Base-by-base conservation (phyloP, 2,797 vertebrate species). In the Microcaecilia unicolor region DNA sequence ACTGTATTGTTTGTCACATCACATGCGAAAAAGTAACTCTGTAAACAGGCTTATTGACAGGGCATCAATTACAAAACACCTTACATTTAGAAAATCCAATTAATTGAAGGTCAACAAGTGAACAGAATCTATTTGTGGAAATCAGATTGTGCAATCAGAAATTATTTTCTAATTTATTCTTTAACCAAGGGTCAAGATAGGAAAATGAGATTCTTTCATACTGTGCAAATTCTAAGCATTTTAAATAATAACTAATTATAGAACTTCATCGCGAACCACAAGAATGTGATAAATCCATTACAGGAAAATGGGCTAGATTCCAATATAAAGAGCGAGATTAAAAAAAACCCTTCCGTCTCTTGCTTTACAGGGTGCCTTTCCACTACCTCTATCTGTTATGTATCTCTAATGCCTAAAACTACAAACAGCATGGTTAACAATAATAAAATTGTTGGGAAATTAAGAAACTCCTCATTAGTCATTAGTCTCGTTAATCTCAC, bases 131-230 rank as follows among this genome's bases (percentile, higher is more conserved):
- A 39, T 46, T 46, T 46, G 39, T 39, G 36, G 35, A 46, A 39
- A 46, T 46, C 22, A 46, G 36, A 46, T 39, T 39, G 36, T 29
- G 30, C 31, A 25, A 46, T 37, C 28, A 46, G 39, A 46, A 46
- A 46, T 46, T 46, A 36, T 12, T 18, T n/a, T 34, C 23, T 33
- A 46, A 46, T 46, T 33, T 46, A 46, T 46, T 39, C 30, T 22
- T 38, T 39, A 39, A 46, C 25, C 36, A 32, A 39, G 35, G 29
- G 44, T 36, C 21, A 29, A 25, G 26, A 25, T 25, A 25, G 25
- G 44, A 34, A 46, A 37, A 46, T 46, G 36, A 46, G 36, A 46
- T 46, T 46, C 44, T 46, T 44, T 46, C 36, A 34, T 24, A 34
- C 25, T 21, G 25, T 38, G 38, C 34, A 36, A 46, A 46, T 39